A percentile compares a stretch with the other conserved stretches of the same genome.
These are phyloP conservation scores for Lobophora halterata DNA, from an alignment of 2,888 invertebrate species.

Conservation along the genomic window DNA sequence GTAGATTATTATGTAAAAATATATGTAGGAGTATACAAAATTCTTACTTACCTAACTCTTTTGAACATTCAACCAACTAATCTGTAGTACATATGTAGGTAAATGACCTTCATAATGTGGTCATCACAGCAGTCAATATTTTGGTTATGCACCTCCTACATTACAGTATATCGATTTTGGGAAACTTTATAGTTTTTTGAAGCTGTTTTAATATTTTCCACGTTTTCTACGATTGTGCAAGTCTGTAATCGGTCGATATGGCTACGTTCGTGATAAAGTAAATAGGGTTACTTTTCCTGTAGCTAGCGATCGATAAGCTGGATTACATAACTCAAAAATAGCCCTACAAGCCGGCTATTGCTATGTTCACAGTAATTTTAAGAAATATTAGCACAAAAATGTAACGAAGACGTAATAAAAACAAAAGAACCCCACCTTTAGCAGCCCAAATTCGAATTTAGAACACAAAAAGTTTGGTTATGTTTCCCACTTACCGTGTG, in stretches of 20 bases:
- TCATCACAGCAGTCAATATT: too few relatives aligned
- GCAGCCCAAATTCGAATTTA: constrained; percentile 15
- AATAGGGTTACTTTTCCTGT: constrained; percentile 40
- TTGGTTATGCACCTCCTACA: too few relatives aligned
- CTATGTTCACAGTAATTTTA: background rate
- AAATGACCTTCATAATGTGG: too few relatives aligned
- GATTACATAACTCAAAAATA: constrained; percentile 57
- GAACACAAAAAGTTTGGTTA: constrained; percentile 29
- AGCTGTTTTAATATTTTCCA: too few relatives aligned
- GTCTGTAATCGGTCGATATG: constrained; percentile 1
- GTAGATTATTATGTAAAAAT: too few relatives aligned
- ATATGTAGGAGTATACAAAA: too few relatives aligned
- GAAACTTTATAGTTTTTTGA: background rate
- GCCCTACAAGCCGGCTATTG: constrained; percentile 1
- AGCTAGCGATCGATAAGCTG: constrained; percentile 45
- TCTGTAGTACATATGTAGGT: too few relatives aligned
- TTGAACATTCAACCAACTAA: too few relatives aligned
- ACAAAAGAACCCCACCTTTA: constrained; percentile 19
- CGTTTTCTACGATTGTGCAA: too few relatives aligned
- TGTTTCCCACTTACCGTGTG: constrained; percentile 22
- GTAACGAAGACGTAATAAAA: constrained; percentile 6
- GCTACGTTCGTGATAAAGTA: constrained; percentile 27
- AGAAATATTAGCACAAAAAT: background rate
- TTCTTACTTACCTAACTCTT: too few relatives aligned
- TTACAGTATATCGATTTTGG: too few relatives aligned